These are phyloP conservation scores for Cuculus canorus DNA, from an alignment of 2,797 vertebrate genomes.

Conservation along the genomic window DNA sequence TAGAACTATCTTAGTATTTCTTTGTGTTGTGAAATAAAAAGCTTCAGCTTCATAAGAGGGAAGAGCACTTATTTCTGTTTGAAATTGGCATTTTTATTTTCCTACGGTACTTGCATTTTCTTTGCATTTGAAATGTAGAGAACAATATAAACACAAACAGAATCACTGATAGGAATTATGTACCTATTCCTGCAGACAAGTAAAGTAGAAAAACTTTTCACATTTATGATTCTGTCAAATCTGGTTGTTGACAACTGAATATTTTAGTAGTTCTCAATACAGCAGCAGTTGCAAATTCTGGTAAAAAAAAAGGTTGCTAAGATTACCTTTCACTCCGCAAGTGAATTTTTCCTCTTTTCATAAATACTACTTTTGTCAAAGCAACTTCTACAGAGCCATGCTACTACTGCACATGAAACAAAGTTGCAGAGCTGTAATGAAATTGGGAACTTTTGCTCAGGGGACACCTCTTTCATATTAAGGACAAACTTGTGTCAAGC, in stretches of 20 bases:
- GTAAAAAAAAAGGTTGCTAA: not conserved
- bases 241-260: not conserved
- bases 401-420: not conserved
- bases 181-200: not conserved
- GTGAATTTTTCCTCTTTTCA: constrained; percentile 21
- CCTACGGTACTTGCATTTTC: not conserved
- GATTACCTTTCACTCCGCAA: not conserved
- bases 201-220: not conserved
- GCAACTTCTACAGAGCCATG: not conserved
- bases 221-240: not conserved
- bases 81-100: not conserved
- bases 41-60: not conserved
- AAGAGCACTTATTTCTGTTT: not conserved
- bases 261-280: not conserved
- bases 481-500: not conserved
- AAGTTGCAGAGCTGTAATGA: constrained; percentile 39
- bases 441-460: constrained; percentile 1
- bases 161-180: not conserved
- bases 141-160: not conserved
- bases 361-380: constrained; percentile 35
- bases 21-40: not conserved
- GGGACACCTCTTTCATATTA: not conserved
- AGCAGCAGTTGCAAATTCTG: not conserved
- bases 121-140: not conserved
- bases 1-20: not conserved